phyloP scores from a whole-genome alignment of 2,797 vertebrate species.

The Melanotaenia parkinsoni region DNA sequence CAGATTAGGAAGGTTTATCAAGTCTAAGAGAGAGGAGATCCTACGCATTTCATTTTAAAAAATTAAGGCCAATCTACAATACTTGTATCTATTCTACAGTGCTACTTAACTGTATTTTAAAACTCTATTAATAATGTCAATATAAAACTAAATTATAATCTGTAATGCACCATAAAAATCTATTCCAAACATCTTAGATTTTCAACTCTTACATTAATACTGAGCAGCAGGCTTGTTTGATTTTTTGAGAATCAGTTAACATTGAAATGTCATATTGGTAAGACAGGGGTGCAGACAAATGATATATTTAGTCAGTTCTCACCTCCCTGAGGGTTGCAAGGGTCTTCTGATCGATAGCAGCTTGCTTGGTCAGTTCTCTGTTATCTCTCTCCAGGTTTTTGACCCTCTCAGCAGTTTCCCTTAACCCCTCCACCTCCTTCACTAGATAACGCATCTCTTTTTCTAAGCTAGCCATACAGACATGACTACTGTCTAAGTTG shows the following conservation, averaged over 20 bases:
- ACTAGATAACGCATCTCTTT: conserved; percentile 89
- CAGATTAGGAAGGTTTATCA: background rate
- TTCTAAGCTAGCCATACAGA: conserved; percentile 88
- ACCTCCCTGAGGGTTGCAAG: conserved; percentile 93
- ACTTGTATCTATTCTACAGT: no score
- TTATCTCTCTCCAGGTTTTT: conserved; percentile 92
- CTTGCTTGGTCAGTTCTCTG: conserved; percentile 91
- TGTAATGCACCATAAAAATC: no score
- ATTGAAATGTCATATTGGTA: background rate
- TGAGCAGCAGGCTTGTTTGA: no score
- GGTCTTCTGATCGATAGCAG: conserved; percentile 93
- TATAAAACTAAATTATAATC: no score
- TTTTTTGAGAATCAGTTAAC: background rate
- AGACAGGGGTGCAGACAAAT: background rate
- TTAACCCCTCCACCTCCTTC: conserved; percentile 88
- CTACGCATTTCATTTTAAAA: background rate
- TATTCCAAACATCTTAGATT: no score
- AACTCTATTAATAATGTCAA: no score
- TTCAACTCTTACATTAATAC: no score
- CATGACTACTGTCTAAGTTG: conserved; percentile 91
- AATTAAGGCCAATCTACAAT: background rate
- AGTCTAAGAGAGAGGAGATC: background rate
- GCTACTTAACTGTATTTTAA: no score
- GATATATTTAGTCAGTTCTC: conserved; percentile 52
- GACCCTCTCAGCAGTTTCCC: conserved; percentile 88